Percentiles rank a stretch among this genome's conserved stretches.
phyloP scores from a whole-genome alignment of 2,113 vertebrate genomes.

The Stigmatopora nigra region DNA sequence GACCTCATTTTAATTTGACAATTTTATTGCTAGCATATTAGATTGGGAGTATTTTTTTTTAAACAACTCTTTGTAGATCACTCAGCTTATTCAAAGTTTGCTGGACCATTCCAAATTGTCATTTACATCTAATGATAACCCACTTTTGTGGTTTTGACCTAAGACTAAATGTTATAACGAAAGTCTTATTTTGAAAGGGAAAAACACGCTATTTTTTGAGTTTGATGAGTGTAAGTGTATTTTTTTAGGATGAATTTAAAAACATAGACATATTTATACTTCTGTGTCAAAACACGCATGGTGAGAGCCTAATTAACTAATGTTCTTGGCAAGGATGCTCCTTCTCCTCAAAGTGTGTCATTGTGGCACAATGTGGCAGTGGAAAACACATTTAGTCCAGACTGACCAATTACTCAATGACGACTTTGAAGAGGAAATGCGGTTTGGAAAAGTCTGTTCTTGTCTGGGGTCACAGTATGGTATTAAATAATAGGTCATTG shows the following conservation, averaged over 20 bases:
- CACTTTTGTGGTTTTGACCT: neutral
- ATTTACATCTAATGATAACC: neutral
- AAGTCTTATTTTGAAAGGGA: neutral
- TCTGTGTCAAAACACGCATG: neutral
- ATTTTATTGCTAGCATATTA: neutral
- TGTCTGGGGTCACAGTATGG: neutral
- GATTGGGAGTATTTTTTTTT: neutral
- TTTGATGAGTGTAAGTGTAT: neutral
- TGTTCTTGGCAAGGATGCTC: neutral
- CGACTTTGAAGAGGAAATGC: neutral
- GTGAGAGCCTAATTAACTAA: neutral
- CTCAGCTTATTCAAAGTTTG: neutral
- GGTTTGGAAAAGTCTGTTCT: neutral
- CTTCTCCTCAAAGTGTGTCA: neutral
- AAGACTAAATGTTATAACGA: neutral
- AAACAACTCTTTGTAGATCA: neutral
- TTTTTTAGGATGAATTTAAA: neutral
- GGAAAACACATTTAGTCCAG: constrained; percentile 1
- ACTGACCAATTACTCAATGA: neutral
- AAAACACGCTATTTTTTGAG: neutral
- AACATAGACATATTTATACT: neutral
- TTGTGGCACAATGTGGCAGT: neutral
- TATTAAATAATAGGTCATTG: neutral
- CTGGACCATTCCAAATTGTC: neutral
- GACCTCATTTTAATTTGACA: neutral